These are phyloP conservation scores for Lasioglossum figueresi DNA, from an alignment of 2,888 invertebrate genomes.

Conservation along the genomic window DNA sequence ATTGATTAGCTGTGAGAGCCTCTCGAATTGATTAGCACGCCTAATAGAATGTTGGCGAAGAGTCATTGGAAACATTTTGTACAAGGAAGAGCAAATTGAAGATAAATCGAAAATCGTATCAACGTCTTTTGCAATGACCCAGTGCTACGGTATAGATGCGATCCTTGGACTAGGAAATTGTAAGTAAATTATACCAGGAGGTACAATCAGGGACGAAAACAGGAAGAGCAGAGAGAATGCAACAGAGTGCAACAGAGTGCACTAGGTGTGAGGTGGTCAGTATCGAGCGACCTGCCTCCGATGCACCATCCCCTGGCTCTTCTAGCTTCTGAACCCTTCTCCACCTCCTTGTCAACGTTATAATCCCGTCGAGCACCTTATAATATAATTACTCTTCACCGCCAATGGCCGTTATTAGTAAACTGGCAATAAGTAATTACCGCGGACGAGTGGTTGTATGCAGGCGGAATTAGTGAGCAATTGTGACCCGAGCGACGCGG, in stretches of 20 bases:
- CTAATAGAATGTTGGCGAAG: too few relatives aligned
- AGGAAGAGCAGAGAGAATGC: slow-evolving; percentile 23
- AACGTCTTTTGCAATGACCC: too few relatives aligned
- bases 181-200: slow-evolving; percentile 3
- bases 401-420: slow-evolving; percentile 52
- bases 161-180: not conserved
- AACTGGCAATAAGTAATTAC: slow-evolving; percentile 38
- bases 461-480: slow-evolving; percentile 28
- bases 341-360: slow-evolving; percentile 40
- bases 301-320: slow-evolving; percentile 59
- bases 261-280: slow-evolving; percentile 69
- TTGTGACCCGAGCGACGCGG: not conserved
- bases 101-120: too few relatives aligned
- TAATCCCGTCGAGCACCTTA: slow-evolving; percentile 47
- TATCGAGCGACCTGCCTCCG: slow-evolving; percentile 68
- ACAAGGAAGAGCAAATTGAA: too few relatives aligned
- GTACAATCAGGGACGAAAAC: not conserved
- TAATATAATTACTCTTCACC: slow-evolving; percentile 62
- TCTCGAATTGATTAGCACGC: too few relatives aligned
- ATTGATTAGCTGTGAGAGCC: too few relatives aligned
- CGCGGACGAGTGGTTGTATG: slow-evolving; percentile 21
- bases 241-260: not conserved
- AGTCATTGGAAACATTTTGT: too few relatives aligned
- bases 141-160: not conserved
- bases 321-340: slow-evolving; percentile 41